Evolutionary conservation across 2,888 invertebrate species (phyloP).

Genomic region (Mythimna albipuncta): DNA sequence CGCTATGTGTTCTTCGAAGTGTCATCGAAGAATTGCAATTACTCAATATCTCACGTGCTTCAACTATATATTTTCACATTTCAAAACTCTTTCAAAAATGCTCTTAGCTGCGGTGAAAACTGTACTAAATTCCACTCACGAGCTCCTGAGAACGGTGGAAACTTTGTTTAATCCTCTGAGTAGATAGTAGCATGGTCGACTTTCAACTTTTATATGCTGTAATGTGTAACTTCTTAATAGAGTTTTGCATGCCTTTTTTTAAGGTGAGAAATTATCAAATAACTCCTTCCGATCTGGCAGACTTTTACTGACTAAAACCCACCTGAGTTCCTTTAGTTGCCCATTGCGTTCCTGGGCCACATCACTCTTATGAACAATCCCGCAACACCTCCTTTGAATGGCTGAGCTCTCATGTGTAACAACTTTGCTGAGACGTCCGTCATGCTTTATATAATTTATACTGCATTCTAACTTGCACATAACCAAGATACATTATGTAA

Average conservation of each 20-base stretch:
- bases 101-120: conserved; percentile 24
- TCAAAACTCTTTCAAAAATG: conserved; percentile 38
- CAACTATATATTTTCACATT: conserved; percentile 8
- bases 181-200: conserved; percentile 2
- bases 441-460: background rate
- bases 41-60: conserved; percentile 15
- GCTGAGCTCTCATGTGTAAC: background rate
- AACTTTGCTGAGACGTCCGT: background rate
- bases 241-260: background rate
- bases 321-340: too few species aligned
- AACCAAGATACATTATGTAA: background rate
- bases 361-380: too few species aligned
- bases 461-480: background rate
- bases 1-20: conserved; percentile 12
- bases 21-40: conserved; percentile 27
- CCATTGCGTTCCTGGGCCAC: too few species aligned
- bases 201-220: background rate
- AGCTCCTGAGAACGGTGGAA: conserved; percentile 15
- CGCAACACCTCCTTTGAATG: too few species aligned
- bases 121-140: conserved; percentile 26
- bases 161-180: conserved; percentile 22
- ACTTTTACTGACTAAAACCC: too few species aligned
- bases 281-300: too few species aligned
- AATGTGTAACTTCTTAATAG: background rate
- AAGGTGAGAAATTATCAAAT: too few species aligned